A percentile compares a stretch with the other conserved stretches of the same genome.
Evolutionary conservation across 2,888 invertebrate genomes (phyloP).

Genomic region (Eledone cirrhosa): DNA sequence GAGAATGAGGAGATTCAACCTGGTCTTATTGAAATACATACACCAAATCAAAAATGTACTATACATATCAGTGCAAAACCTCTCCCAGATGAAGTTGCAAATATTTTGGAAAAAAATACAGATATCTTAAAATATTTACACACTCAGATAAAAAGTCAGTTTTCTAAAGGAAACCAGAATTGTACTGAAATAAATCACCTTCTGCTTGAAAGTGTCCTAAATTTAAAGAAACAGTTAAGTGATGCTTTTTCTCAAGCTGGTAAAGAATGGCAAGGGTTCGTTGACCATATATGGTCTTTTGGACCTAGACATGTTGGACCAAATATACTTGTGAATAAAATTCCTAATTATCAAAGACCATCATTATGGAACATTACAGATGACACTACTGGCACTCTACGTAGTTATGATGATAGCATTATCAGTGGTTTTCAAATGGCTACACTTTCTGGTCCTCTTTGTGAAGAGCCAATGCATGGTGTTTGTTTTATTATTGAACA

Average conservation of each 20-base stretch:
- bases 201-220: constrained; percentile 55
- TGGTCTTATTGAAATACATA: constrained; percentile 69
- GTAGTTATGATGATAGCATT: constrained; percentile 72
- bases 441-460: constrained; percentile 88
- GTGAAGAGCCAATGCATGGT: constrained; percentile 96
- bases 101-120: constrained; percentile 77
- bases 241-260: constrained; percentile 73
- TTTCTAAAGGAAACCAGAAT: constrained; percentile 34
- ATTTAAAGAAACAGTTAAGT: constrained; percentile 72
- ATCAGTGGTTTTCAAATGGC: constrained; percentile 72
- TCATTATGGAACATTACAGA: constrained; percentile 64
- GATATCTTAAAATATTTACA: constrained; percentile 77
- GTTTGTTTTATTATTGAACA: constrained; percentile 86
- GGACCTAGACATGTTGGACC: constrained; percentile 89
- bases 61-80: constrained; percentile 82
- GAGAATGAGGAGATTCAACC: constrained; percentile 48
- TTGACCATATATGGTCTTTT: constrained; percentile 82
- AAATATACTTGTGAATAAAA: constrained; percentile 87
- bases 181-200: constrained; percentile 42
- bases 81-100: constrained; percentile 77
- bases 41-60: constrained; percentile 77
- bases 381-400: constrained; percentile 31
- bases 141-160: constrained; percentile 53
- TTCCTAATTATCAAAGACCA: constrained; percentile 74
- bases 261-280: constrained; percentile 68